Conservation (phyloP, 2,888 invertebrate genomes). For the Euclidia mi region DNA sequence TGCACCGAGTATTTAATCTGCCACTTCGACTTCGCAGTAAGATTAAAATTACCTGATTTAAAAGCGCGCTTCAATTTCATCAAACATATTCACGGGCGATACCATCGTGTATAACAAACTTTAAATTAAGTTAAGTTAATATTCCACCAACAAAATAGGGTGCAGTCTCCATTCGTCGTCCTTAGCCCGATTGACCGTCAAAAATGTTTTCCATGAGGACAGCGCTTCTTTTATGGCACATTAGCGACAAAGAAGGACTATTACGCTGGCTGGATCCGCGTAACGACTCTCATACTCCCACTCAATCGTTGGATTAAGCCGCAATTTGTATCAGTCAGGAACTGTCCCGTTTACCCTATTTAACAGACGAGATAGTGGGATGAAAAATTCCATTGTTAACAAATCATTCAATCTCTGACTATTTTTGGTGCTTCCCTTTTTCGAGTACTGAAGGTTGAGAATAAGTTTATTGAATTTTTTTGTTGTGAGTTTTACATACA, state of each 20-base stretch:
- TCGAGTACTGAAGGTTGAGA: neutral
- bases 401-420: conserved; percentile 60
- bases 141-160: conserved; percentile 28
- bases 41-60: no score
- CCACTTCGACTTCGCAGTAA: no score
- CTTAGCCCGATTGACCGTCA: conserved; percentile 66
- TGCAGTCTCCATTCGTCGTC: conserved; percentile 53
- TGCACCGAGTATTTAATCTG: no score
- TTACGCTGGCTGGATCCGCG: conserved; percentile 73
- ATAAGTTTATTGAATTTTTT: conserved; percentile 6
- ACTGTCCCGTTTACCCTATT: conserved; percentile 75
- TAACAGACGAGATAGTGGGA: conserved; percentile 64
- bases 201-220: conserved; percentile 65
- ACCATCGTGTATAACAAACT: no score
- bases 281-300: conserved; percentile 85
- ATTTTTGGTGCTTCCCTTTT: conserved; percentile 25
- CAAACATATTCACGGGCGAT: no score
- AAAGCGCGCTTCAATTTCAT: no score
- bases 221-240: conserved; percentile 75
- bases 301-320: conserved; percentile 83
- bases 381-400: conserved; percentile 68
- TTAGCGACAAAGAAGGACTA: conserved; percentile 83
- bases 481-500: no score
- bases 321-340: conserved; percentile 80
- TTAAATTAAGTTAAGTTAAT: no score